Conservation (phyloP, 2,113 vertebrate genomes). For the Aplodontia rufa region DNA sequence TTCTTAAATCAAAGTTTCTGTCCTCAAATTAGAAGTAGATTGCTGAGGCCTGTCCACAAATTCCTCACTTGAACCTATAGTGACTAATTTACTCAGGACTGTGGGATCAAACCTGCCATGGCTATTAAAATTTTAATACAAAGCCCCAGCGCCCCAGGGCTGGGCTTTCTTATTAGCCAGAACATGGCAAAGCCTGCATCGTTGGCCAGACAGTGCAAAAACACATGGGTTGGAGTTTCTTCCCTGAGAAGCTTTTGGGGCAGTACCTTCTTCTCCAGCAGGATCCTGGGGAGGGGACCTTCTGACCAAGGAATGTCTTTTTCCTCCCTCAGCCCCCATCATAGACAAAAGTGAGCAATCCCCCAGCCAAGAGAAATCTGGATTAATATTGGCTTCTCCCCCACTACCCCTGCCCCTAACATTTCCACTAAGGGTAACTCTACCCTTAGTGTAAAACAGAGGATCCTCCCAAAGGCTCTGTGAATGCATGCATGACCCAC, state of each 20-base stretch:
- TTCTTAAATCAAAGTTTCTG: slow-evolving; percentile 48
- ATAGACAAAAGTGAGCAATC: background rate
- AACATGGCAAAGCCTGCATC: background rate
- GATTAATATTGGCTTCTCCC: background rate
- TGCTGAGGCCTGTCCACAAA: slow-evolving; percentile 69
- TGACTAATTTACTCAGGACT: slow-evolving; percentile 68
- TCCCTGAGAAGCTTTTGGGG: background rate
- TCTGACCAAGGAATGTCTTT: background rate
- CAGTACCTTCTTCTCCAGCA: background rate
- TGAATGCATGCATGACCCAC: background rate
- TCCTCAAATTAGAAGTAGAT: slow-evolving; percentile 38
- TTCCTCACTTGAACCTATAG: slow-evolving; percentile 66
- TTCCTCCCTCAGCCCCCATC: background rate
- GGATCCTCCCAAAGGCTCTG: background rate
- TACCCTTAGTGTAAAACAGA: background rate
- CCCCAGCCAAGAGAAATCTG: background rate
- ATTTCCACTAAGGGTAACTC: background rate
- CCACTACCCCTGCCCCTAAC: too few relatives aligned
- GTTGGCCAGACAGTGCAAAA: background rate
- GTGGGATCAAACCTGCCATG: slow-evolving; percentile 71
- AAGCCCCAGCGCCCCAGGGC: slow-evolving; percentile 54
- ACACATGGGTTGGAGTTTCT: background rate
- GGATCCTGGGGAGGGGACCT: too few relatives aligned
- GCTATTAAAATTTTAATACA: slow-evolving; percentile 66
- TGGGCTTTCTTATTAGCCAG: slow-evolving; percentile 49